Percentiles rank a stretch among this genome's conserved stretches.
These are phyloP conservation scores for Prietella phreatophila DNA, from an alignment of 2,113 vertebrate genomes.

Conservation along the genomic window DNA sequence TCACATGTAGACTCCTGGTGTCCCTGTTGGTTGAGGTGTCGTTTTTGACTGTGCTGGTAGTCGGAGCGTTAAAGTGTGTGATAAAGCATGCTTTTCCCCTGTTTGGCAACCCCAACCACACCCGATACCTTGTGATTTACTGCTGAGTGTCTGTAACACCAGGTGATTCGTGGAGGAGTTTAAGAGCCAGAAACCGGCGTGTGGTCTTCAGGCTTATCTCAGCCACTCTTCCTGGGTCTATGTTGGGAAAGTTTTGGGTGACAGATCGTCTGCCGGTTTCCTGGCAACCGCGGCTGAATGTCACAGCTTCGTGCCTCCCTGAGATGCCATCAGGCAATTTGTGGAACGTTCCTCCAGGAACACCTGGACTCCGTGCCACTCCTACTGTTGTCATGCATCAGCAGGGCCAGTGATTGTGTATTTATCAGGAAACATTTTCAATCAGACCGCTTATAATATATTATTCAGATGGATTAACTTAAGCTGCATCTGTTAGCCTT, in stretches of 20 bases:
- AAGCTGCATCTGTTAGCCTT: not conserved
- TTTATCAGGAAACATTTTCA: not conserved
- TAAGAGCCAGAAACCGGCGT: not conserved
- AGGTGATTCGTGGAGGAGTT: not conserved
- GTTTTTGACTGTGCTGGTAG: not conserved
- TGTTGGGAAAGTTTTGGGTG: constrained; percentile 22
- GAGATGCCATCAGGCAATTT: constrained; percentile 15
- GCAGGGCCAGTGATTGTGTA: not conserved
- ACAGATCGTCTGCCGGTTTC: constrained; percentile 40
- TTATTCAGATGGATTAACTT: not conserved
- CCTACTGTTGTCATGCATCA: not conserved
- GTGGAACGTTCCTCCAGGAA: constrained; percentile 33
- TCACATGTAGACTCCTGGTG: not conserved
- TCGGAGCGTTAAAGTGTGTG: not conserved
- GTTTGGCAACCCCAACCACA: not conserved
- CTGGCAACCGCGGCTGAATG: constrained; percentile 40
- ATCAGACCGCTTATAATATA: not conserved
- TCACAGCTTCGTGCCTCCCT: not conserved
- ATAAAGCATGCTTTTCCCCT: not conserved
- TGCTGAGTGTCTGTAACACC: not conserved
- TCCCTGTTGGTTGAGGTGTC: not conserved
- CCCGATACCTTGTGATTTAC: not conserved
- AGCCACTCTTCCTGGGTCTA: not conserved
- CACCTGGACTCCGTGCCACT: constrained; percentile 17
- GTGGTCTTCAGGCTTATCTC: not conserved